A percentile compares a stretch with the other conserved stretches of the same genome.
Evolutionary conservation across 1,140 invertebrate species (phyloP).

Genomic region (Aphis gossypii): DNA sequence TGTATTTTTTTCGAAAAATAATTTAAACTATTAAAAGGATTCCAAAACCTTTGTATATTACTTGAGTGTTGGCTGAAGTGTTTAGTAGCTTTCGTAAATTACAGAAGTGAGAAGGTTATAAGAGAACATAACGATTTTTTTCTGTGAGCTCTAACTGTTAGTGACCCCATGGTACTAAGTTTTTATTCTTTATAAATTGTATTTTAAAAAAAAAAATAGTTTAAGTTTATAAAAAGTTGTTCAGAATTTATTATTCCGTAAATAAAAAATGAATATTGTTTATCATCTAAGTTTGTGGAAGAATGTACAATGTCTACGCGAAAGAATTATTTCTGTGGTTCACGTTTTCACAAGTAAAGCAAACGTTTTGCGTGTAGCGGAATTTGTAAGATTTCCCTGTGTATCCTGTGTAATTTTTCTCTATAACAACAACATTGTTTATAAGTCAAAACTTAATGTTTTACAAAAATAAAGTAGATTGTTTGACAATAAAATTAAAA

Average conservation of each 20-base stretch:
- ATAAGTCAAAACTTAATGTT: too few relatives aligned
- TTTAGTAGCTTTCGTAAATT: neutral
- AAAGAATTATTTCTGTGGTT: too few relatives aligned
- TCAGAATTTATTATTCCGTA: neutral
- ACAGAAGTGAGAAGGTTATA: neutral
- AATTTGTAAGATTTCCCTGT: too few relatives aligned
- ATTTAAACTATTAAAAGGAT: neutral
- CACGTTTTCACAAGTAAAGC: too few relatives aligned
- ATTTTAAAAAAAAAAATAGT: neutral
- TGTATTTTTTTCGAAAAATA: neutral
- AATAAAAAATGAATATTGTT: neutral
- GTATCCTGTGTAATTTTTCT: too few relatives aligned
- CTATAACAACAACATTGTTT: too few relatives aligned
- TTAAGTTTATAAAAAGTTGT: neutral
- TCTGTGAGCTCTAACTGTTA: too few relatives aligned
- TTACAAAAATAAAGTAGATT: too few relatives aligned
- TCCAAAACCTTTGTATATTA: neutral
- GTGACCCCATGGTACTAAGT: neutral
- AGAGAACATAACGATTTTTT: neutral
- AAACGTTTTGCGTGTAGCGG: too few relatives aligned
- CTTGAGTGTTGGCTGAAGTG: neutral
- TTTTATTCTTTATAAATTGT: neutral
- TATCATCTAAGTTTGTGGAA: neutral
- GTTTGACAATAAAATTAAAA: too few relatives aligned
- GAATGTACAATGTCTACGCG: too few relatives aligned